Percentiles rank a stretch among this genome's conserved stretches.
phyloP scores from a whole-genome alignment of 2,797 vertebrate species.

The Selene dorsalis region DNA sequence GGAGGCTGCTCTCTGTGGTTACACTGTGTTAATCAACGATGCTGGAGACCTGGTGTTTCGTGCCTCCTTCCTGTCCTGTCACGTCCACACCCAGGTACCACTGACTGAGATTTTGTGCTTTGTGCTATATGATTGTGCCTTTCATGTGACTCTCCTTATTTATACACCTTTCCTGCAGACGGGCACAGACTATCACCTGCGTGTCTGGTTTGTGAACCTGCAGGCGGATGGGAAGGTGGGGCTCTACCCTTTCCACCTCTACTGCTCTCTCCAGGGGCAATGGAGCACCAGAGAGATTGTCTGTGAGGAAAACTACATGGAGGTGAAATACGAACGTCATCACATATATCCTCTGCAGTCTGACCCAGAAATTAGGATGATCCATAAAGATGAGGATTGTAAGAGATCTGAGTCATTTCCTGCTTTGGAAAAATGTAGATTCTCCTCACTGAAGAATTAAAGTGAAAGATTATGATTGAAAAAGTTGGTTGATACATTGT shows the following conservation, averaged over 20 bases:
- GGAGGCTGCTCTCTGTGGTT: slow-evolving; percentile 74
- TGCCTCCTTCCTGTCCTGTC: slow-evolving; percentile 80
- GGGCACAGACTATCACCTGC: slow-evolving; percentile 74
- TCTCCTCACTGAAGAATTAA: neutral
- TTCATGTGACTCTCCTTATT: neutral
- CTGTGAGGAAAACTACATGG: slow-evolving; percentile 86
- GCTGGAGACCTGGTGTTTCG: slow-evolving; percentile 74
- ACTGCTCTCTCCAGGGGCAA: slow-evolving; percentile 59
- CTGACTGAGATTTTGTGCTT: neutral
- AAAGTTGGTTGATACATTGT: neutral
- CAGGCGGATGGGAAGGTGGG: slow-evolving; percentile 57
- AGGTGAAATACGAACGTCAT: slow-evolving; percentile 62
- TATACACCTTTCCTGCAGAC: slow-evolving; percentile 58
- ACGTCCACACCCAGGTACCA: slow-evolving; percentile 68
- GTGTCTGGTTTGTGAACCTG: slow-evolving; percentile 75
- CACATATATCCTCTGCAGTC: neutral
- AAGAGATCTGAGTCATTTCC: neutral
- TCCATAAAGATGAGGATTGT: neutral
- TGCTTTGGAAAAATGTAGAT: neutral
- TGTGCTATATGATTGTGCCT: neutral
- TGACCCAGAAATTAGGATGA: neutral
- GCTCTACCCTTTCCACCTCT: slow-evolving; percentile 73
- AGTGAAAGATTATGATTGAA: neutral
- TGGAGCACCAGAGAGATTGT: slow-evolving; percentile 80
- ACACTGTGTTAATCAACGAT: slow-evolving; percentile 58